Conservation (phyloP, 1,140 invertebrate species). For the Solenopsis fugax region DNA sequence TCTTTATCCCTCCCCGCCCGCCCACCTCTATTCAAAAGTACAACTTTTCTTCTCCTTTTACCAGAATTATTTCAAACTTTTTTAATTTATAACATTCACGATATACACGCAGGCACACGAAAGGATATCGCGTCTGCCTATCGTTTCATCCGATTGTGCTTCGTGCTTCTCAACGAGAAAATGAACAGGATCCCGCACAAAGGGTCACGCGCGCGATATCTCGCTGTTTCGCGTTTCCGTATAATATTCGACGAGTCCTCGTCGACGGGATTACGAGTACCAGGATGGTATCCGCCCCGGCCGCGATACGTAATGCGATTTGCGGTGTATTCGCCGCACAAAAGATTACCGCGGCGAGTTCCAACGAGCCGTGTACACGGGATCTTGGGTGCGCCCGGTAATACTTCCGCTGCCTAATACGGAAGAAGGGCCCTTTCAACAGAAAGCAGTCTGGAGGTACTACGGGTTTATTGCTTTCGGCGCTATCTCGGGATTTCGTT, state of each 20-base stretch:
- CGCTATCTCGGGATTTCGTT: conserved; percentile 38
- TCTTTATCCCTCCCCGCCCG: neutral
- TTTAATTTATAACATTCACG: conserved; percentile 13
- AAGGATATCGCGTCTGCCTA: conserved; percentile 18
- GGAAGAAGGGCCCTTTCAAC: conserved; percentile 61
- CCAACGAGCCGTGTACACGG: conserved; percentile 58
- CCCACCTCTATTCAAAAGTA: neutral
- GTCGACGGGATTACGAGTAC: conserved; percentile 50
- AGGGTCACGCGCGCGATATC: conserved; percentile 54
- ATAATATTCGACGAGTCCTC: conserved; percentile 61
- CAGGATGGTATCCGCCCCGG: conserved; percentile 36
- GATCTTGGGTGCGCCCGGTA: conserved; percentile 39
- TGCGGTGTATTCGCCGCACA: conserved; percentile 58
- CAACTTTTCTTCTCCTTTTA: neutral
- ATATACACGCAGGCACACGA: neutral
- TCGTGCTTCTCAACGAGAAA: conserved; percentile 37
- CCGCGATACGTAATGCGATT: conserved; percentile 61
- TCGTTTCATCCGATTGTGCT: conserved; percentile 28
- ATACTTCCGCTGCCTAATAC: conserved; percentile 60
- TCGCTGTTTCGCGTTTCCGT: conserved; percentile 60
- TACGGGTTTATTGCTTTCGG: conserved; percentile 41
- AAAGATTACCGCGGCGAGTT: conserved; percentile 60
- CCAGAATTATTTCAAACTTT: neutral
- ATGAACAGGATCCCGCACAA: conserved; percentile 47
- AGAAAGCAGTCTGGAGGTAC: conserved; percentile 52